Percentiles rank a stretch among this genome's conserved stretches.
phyloP scores from a whole-genome alignment of 2,797 vertebrate species.

The Alectoris magna region DNA sequence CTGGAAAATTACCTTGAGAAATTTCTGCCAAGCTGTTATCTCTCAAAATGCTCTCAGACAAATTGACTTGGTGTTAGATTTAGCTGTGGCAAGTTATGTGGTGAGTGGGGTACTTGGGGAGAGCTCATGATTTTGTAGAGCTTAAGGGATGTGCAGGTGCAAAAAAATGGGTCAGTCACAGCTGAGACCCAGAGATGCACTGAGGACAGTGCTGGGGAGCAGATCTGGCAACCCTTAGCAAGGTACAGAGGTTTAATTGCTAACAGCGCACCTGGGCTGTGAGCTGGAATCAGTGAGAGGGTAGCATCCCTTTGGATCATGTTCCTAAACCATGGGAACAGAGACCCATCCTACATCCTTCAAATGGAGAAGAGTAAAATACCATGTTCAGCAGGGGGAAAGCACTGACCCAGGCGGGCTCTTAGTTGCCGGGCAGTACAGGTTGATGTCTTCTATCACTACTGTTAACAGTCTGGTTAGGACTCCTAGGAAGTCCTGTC shows the following conservation, averaged over 20 bases:
- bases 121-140: background rate
- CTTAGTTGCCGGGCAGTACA: background rate
- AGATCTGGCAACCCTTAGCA: background rate
- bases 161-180: rapidly evolving
- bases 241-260: too few species aligned
- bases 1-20: background rate
- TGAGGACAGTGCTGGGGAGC: background rate
- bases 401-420: background rate
- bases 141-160: background rate
- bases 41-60: background rate
- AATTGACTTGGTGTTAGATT: background rate
- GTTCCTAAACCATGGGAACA: background rate
- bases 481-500: background rate
- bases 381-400: background rate
- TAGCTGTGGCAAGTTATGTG: background rate
- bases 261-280: background rate
- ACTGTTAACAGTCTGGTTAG: background rate
- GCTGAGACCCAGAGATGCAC: background rate
- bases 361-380: background rate
- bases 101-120: background rate
- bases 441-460: background rate
- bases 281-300: background rate
- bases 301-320: background rate
- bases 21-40: background rate
- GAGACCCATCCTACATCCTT: background rate